Conservation (phyloP, 2,797 vertebrate species). For the Rhinichthys osculus region DNA sequence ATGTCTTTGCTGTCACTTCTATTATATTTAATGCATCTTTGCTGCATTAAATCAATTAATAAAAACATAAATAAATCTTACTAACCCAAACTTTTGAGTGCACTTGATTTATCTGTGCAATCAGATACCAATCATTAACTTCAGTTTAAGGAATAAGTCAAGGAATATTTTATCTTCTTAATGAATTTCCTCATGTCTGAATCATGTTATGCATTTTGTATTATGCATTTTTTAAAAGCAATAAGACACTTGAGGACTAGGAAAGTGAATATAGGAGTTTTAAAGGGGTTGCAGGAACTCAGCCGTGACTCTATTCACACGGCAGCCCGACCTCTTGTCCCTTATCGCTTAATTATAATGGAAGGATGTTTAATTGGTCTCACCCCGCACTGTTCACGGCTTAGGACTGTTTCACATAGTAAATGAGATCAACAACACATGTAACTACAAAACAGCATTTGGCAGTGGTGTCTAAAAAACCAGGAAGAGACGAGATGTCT, state of each 20-base stretch:
- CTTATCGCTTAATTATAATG: constrained; percentile 10
- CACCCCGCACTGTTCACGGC: background rate
- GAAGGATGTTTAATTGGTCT: constrained; percentile 26
- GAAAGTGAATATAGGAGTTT: background rate
- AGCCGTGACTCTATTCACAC: background rate
- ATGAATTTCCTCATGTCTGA: background rate
- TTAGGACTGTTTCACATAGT: background rate
- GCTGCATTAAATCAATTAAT: background rate
- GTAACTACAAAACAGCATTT: constrained; percentile 21
- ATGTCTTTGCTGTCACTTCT: background rate
- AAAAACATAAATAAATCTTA: background rate
- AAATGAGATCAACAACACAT: constrained; percentile 18
- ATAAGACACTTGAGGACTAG: background rate
- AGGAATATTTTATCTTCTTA: background rate
- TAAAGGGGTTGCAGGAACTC: background rate
- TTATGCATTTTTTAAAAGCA: background rate
- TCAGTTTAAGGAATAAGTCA: background rate
- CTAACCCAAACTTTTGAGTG: background rate
- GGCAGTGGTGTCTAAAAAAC: background rate
- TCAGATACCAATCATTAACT: background rate
- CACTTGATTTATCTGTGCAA: background rate
- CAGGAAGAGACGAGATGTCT: background rate
- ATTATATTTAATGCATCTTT: background rate
- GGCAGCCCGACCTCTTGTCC: background rate
- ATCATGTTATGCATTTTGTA: background rate